Conservation (phyloP, 1,140 invertebrate species). For the Dreissena polymorpha region DNA sequence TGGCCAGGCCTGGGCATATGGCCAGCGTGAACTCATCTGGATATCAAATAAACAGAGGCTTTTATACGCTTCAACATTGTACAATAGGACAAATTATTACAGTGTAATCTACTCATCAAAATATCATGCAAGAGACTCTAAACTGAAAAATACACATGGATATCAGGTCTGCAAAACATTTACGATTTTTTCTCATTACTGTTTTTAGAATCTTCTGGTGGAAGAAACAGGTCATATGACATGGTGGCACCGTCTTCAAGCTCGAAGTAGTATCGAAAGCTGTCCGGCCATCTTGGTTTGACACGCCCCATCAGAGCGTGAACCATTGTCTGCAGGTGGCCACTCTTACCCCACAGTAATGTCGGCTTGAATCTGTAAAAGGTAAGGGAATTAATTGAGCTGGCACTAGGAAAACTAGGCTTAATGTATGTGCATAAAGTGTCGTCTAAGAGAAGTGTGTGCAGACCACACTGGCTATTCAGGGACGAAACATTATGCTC, state of each 20-base stretch:
- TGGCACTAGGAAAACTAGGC: no score
- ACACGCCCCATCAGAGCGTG: conserved; percentile 94
- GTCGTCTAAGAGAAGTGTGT: no score
- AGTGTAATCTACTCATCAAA: no score
- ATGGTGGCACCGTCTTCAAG: conserved; percentile 92
- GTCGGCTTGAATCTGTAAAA: conserved; percentile 91
- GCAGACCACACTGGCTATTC: no score
- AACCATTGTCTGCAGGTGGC: conserved; percentile 94
- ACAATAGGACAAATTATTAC: no score
- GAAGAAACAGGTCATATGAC: conserved; percentile 95
- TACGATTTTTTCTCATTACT: not conserved
- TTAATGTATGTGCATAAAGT: no score
- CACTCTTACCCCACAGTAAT: conserved; percentile 95
- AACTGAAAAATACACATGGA: no score
- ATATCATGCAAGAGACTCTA: no score
- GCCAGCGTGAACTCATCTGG: conserved; percentile 88
- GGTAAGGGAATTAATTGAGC: conserved; percentile 62
- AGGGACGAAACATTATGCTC: no score
- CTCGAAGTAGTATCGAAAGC: conserved; percentile 87
- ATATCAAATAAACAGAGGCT: no score
- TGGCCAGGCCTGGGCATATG: conserved; percentile 95
- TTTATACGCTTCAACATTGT: no score
- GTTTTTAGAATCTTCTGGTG: conserved; percentile 80
- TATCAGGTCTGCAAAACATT: no score
- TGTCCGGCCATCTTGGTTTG: conserved; percentile 91